Evolutionary conservation across 2,797 vertebrate genomes (phyloP).

Genomic region (Tragelaphus oryx): DNA sequence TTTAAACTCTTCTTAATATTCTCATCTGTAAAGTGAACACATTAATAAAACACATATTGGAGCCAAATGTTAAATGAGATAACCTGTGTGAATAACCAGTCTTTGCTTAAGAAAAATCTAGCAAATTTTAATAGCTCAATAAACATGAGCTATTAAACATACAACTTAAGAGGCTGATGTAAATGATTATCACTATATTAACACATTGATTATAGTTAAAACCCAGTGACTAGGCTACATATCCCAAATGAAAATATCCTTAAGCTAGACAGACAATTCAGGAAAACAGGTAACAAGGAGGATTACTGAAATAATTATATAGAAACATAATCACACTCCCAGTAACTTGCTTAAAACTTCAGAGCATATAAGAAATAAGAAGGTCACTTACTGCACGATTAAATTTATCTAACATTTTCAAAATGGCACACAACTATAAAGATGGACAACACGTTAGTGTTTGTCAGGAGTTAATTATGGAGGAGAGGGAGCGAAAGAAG

Average conservation of each 20-base stretch:
- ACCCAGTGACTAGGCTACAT: background rate
- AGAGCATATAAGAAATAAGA: background rate
- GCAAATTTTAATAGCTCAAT: background rate
- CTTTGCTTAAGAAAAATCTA: conserved; percentile 4
- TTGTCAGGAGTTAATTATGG: background rate
- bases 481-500: background rate
- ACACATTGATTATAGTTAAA: background rate
- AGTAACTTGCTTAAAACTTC: background rate
- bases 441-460: background rate
- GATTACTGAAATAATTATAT: background rate
- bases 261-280: background rate
- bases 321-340: background rate
- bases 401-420: background rate
- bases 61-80: background rate
- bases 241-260: background rate
- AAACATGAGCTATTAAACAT: conserved; percentile 12
- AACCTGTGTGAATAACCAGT: background rate
- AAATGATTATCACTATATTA: conserved; percentile 1
- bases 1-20: background rate
- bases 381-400: background rate
- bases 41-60: background rate
- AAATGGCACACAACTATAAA: background rate
- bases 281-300: background rate
- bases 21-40: conserved; percentile 10
- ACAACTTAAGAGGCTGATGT: background rate